Conservation (phyloP, 2,888 invertebrate species). For the Pristionchus maxplancki region DNA sequence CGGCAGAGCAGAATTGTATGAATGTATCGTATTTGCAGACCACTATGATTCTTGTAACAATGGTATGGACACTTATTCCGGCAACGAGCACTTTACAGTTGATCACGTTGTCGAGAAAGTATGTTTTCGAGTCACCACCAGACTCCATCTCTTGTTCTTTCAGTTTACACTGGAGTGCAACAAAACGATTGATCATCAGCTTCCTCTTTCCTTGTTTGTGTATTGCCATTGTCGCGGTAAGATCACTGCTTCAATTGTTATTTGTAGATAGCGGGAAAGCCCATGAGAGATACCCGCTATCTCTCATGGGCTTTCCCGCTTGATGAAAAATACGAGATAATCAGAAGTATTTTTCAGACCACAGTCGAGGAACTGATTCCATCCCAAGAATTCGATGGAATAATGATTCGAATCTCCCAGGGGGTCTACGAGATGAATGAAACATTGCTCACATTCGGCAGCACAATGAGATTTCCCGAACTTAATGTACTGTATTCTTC, state of each 20-base stretch:
- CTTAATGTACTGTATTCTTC: neutral
- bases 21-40: neutral
- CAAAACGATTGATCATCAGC: neutral
- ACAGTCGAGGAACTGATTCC: slow-evolving; percentile 22
- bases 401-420: neutral
- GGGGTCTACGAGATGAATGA: neutral
- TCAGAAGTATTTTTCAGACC: neutral
- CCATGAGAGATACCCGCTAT: no score
- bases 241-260: neutral
- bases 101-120: neutral
- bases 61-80: slow-evolving; percentile 7
- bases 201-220: neutral
- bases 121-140: neutral
- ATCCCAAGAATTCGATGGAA: neutral
- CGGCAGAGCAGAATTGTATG: neutral
- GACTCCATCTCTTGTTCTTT: neutral
- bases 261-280: neutral
- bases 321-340: no score
- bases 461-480: slow-evolving; percentile 12
- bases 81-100: neutral
- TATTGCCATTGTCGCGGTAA: neutral
- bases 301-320: no score
- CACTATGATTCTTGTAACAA: neutral
- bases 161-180: neutral
- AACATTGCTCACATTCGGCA: neutral